phyloP scores from a whole-genome alignment of 2,113 vertebrate species.

The Ochotona curzoniae region DNA sequence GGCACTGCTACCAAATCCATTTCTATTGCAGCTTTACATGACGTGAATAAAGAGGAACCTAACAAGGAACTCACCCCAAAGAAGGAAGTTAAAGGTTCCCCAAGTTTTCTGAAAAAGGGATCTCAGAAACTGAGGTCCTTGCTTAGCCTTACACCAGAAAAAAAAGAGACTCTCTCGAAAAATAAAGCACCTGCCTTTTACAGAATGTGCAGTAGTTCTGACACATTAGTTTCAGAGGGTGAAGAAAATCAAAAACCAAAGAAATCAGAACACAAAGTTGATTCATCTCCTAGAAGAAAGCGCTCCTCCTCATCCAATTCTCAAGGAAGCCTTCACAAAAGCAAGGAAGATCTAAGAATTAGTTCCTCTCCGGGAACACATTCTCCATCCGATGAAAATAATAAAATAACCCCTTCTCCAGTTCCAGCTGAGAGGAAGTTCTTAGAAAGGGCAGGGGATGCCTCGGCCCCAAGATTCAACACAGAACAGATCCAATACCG shows the following conservation, averaged over 20 bases:
- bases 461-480: slow-evolving; percentile 91
- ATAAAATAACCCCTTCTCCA: slow-evolving; percentile 75
- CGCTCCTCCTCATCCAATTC: slow-evolving; percentile 85
- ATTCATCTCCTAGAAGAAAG: slow-evolving; percentile 86
- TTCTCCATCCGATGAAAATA: slow-evolving; percentile 80
- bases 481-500: slow-evolving; percentile 89
- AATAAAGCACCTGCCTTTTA: slow-evolving; percentile 87
- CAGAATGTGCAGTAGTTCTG: slow-evolving; percentile 90
- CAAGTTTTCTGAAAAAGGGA: slow-evolving; percentile 91
- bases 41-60: slow-evolving; percentile 83
- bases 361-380: slow-evolving; percentile 65
- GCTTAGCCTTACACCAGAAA: slow-evolving; percentile 92
- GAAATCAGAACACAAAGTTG: slow-evolving; percentile 85
- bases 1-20: slow-evolving; percentile 86
- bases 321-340: slow-evolving; percentile 86
- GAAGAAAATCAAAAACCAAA: slow-evolving; percentile 86
- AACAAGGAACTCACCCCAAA: slow-evolving; percentile 84
- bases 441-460: slow-evolving; percentile 83
- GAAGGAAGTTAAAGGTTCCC: slow-evolving; percentile 87
- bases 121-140: slow-evolving; percentile 93
- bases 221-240: slow-evolving; percentile 90
- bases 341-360: slow-evolving; percentile 79
- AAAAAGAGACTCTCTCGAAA: slow-evolving; percentile 89
- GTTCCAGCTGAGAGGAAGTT: slow-evolving; percentile 80
- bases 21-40: slow-evolving; percentile 88